Conservation (phyloP, 2,113 vertebrate species). For the Tragelaphus buxtoni region DNA sequence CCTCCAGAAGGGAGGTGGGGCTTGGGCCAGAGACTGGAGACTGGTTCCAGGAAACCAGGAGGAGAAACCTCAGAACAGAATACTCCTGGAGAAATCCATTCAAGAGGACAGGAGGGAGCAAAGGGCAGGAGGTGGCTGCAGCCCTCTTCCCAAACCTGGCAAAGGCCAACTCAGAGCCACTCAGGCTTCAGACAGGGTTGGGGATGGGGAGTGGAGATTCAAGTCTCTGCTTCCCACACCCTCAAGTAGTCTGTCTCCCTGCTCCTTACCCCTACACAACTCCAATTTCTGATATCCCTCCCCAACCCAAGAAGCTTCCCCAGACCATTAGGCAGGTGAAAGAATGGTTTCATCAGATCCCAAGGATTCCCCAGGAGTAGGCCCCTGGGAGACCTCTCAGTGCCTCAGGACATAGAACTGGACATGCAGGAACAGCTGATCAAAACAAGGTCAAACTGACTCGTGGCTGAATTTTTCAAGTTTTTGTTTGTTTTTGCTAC, state of each 20-base stretch:
- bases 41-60: neutral
- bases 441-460: neutral
- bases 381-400: neutral
- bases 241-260: neutral
- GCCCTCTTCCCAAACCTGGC: neutral
- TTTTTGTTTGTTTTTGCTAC: neutral
- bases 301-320: neutral
- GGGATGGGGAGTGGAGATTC: too few species aligned
- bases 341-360: neutral
- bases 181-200: neutral
- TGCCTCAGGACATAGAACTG: neutral
- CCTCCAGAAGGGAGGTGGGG: neutral
- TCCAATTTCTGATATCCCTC: neutral
- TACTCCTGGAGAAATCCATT: neutral
- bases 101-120: neutral
- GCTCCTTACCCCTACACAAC: neutral
- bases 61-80: neutral
- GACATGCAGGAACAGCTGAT: accelerated
- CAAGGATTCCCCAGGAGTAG: neutral
- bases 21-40: neutral
- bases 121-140: neutral
- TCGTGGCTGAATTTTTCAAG: neutral
- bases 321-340: neutral
- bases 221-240: neutral
- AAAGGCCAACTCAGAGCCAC: neutral